These are phyloP conservation scores for Nyctibius grandis DNA, from an alignment of 2,797 vertebrate species.

Conservation along the genomic window DNA sequence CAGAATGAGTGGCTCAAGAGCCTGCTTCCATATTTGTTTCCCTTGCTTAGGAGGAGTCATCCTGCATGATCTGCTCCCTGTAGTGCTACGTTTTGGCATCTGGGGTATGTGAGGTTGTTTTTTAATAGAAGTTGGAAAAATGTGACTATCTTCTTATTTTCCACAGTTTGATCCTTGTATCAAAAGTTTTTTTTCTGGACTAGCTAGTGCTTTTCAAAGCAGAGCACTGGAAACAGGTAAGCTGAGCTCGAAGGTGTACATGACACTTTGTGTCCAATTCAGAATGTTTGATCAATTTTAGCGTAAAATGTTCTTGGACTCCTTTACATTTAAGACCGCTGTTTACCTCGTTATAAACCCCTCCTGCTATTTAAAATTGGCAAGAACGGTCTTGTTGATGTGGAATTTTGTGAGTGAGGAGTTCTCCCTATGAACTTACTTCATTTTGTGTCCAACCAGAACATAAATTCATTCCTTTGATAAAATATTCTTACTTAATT, in stretches of 20 bases:
- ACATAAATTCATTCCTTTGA: slow-evolving; percentile 3
- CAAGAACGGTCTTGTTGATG: not conserved
- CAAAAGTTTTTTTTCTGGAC: not conserved
- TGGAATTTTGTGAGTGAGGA: not conserved
- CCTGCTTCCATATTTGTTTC: not conserved
- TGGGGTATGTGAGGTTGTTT: not conserved
- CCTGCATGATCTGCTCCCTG: not conserved
- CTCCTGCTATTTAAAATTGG: not conserved
- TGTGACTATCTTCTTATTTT: not conserved
- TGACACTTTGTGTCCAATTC: not conserved
- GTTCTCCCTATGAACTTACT: not conserved
- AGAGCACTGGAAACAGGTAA: not conserved
- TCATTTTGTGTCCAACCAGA: not conserved
- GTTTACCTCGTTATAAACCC: slow-evolving; percentile 1
- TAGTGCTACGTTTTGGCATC: not conserved
- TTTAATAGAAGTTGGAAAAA: not conserved
- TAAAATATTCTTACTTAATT: slow-evolving; percentile 34
- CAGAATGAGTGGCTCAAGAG: not conserved
- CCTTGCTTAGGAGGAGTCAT: not conserved
- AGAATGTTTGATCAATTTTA: not conserved
- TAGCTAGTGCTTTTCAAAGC: not conserved
- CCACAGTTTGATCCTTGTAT: not conserved
- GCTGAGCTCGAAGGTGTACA: not conserved
- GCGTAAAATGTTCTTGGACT: not conserved
- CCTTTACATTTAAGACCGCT: not conserved